These are phyloP conservation scores for Podarcis raffonei DNA, from an alignment of 2,113 vertebrate species.

Conservation along the genomic window DNA sequence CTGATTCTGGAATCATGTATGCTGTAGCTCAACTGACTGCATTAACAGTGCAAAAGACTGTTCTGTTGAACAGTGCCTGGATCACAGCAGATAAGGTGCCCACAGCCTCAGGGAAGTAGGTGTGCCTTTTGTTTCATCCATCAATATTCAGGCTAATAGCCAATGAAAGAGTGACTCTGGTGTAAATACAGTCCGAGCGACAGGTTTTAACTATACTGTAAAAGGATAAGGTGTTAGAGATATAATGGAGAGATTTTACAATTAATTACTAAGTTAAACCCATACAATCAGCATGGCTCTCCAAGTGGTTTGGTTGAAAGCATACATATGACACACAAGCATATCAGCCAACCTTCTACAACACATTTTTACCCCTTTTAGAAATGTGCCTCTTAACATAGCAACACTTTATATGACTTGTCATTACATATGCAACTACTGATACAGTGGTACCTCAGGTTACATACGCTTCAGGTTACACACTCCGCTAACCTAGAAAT, in stretches of 20 bases:
- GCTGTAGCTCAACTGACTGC: not conserved
- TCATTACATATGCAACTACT: not conserved
- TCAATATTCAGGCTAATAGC: not conserved
- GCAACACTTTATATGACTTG: not conserved
- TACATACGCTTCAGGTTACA: no score
- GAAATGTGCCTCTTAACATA: not conserved
- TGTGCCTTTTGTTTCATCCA: not conserved
- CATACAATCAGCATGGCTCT: not conserved
- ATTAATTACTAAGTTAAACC: not conserved
- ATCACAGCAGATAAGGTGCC: not conserved
- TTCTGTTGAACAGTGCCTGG: slow-evolving; percentile 15
- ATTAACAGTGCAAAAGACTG: not conserved
- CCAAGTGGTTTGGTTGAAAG: not conserved
- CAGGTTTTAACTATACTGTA: not conserved
- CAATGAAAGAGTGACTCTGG: not conserved
- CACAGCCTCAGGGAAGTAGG: slow-evolving; percentile 17
- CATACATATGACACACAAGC: rapidly evolving
- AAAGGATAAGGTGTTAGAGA: not conserved
- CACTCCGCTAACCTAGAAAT: no score
- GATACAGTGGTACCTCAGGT: not conserved
- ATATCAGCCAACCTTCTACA: rapidly evolving
- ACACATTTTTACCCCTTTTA: not conserved
- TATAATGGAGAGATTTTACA: not conserved
- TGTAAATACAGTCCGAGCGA: not conserved
- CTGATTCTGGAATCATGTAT: not conserved